Evolutionary conservation across 2,888 invertebrate species (phyloP).

Genomic region (Venusia cambrica): DNA sequence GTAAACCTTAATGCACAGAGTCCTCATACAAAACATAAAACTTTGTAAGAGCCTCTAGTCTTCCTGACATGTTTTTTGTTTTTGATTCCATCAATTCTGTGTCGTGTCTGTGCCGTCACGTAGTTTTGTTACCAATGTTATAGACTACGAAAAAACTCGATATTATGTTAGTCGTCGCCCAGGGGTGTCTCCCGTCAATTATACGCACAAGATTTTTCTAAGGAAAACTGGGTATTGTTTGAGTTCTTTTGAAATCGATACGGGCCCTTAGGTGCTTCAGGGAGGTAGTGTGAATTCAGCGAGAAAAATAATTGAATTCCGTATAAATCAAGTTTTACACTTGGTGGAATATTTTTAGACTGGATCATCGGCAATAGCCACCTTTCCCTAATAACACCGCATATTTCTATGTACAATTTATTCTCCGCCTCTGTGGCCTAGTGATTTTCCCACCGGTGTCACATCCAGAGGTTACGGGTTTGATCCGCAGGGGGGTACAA

Average conservation of each 20-base stretch:
- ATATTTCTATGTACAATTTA: too few species aligned
- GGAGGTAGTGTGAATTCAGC: conserved; percentile 14
- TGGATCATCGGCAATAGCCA: too few species aligned
- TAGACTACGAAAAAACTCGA: conserved; percentile 34
- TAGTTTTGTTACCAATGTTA: too few species aligned
- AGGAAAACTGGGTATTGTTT: conserved; percentile 27
- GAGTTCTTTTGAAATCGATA: conserved; percentile 24
- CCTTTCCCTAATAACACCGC: too few species aligned
- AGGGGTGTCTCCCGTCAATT: conserved; percentile 37
- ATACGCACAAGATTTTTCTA: conserved; percentile 36
- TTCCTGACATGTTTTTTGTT: too few species aligned
- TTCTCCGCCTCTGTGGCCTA: too few species aligned
- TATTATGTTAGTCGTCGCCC: conserved; percentile 46
- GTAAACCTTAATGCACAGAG: conserved; percentile 4
- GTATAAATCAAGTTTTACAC: conserved; percentile 8
- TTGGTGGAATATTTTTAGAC: too few species aligned
- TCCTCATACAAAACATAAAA: background rate
- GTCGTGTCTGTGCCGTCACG: too few species aligned
- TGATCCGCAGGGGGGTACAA: too few species aligned
- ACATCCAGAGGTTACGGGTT: too few species aligned
- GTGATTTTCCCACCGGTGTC: too few species aligned
- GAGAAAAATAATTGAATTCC: conserved; percentile 14
- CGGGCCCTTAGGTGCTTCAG: conserved; percentile 17
- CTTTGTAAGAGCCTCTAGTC: conserved; percentile 1
- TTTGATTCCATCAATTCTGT: too few species aligned